Base-by-base conservation (phyloP, 1,140 invertebrate genomes). In the Heliconius hermathena region DNA sequence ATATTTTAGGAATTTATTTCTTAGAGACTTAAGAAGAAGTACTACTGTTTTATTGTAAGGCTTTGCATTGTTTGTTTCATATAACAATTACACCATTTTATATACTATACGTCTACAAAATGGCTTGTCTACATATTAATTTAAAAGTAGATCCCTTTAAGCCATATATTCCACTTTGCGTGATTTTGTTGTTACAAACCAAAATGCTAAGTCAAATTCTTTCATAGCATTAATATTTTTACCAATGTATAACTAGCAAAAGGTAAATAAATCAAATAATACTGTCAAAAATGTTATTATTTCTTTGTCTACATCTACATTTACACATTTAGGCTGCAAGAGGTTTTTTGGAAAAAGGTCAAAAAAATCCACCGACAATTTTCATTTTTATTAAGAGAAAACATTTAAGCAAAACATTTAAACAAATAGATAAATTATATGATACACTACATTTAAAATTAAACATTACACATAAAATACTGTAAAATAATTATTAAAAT, bases 161-260 rank as follows among this genome's bases (percentile, higher is more conserved):
- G 49, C 71, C 57, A 74, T 82, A 73, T 79, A 83, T 83, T 82
- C 83, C 80, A 82, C 79, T 85, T 82, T 79, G 87, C 85, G 83
- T 91, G 85, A 91, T 91, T 89, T 91, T 88, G 87, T 89, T 91
- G 84, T 92, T 89, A 88, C 84, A 92, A 93, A 92, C 88, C 89
- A 92, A 93, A 78, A 93, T 91, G 93, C 90, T 93, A 93, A 93
- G 91, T 93, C 91, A 93, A 91, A 89, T 89, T 94, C 89, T 93
- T 93, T 94, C 89, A 93, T 93, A 93, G 89, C 91, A 91, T 93
- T 91, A 91, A 92, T 94, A 88, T 93, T 94, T 93, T 92, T 94
- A 94, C 93, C 92, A 93, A 93, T 94, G 93, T 93, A 90, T 91
- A 90, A 93, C 89, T 91, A 93, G 90, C 92, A 93, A 94, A 46